Evolutionary conservation across 2,113 vertebrate genomes (phyloP), one percentile per base, ranked within the genome.

Genomic region (Malurus melanocephalus): DNA sequence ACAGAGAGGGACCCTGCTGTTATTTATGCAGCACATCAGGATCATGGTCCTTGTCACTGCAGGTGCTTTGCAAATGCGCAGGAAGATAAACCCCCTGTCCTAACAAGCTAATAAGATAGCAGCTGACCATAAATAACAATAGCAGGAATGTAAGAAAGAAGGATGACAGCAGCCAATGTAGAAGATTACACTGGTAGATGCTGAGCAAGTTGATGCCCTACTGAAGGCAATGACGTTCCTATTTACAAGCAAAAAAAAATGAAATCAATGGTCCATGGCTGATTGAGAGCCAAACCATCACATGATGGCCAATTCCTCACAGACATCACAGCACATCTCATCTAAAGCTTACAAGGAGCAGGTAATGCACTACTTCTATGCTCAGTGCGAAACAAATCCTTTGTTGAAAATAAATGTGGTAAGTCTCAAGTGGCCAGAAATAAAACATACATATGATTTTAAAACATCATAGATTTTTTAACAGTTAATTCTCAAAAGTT

Each of bases 71-170:
- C 33, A 89, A 82, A 82, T 24, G 51, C 27, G 9, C 16, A 69
- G 57, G n/a, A 90, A 86, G 82, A 93, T 74, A 90, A 85, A 89
- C 14, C 7, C 21, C 21, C 12, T 80, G 0, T 60, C 90, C 72
- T 77, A 92, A 87, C 75, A 69, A 80, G 79, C n/a, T 85, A 89
- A 82, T 89, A 85, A 85, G 74, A 90, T 55, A 71, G 60, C 16
- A 76, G 17, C 52, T 87, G 45, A 51, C 19, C 55, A 82, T 87
- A 93, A 93, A 95, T 80, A 85, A 91, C 68, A 62, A 66, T 65
- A 88, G 16, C 71, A 69, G 77, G 17, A 68, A 59, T 42, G 74
- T 81, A 61, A 89, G 74, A 64, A 92, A 90, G 85, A 92, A 79
- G 21, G 30, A 95, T 89, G 78, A 48, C 51, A 87, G 42, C 42